Base-by-base conservation (phyloP, 2,888 invertebrate genomes). In the Drosophila ezoana region DNA sequence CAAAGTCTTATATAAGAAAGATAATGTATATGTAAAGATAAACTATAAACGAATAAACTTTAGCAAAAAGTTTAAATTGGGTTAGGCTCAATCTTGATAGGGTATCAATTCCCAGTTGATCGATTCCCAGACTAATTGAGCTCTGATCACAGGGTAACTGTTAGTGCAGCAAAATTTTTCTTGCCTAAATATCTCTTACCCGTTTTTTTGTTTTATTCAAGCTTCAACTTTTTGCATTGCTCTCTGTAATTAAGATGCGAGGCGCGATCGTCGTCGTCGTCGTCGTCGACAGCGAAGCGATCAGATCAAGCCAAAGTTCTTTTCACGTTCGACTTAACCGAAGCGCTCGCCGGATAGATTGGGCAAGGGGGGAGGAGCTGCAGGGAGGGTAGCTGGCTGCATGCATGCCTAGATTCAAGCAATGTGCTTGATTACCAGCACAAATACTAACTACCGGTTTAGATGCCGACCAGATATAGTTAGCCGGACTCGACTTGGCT, bases 211-310 rank as follows among this genome's bases (percentile, higher is more conserved):
- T 58, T 48, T 51, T 48, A n/a, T 38, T n/a, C 54, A 53, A 41
- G 51, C 57, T 64, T 53, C 43, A 63, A 47, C 63, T 77, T 75
- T 66, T 78, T 67, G 85, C 80, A 79, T 70, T 68, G 83, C 75
- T 64, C 79, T 81, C 72, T 84, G 85, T 87, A 81, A 84, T 89
- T 87, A 87, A 87, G 85, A 89, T 87, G 89, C 87, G 87, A 80
- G 80, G 85, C 87, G 89, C 85, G 85, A 77, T 81, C 71, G 68
- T 65, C 52, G 76, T 53, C 44, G 59, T 81, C 71, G 68, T 65
- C 52, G 76, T 53, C 44, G 59, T 10, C 63, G 61, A 52, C 56
- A 44, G 62, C 78, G 51, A 37, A 45, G 70, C 56, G 74, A 87
- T 83, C 85, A 61, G 66, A 77, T 73, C 79, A 70, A 60, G 79